These are phyloP conservation scores for Noctua janthina DNA, from an alignment of 2,888 invertebrate genomes.

Conservation along the genomic window DNA sequence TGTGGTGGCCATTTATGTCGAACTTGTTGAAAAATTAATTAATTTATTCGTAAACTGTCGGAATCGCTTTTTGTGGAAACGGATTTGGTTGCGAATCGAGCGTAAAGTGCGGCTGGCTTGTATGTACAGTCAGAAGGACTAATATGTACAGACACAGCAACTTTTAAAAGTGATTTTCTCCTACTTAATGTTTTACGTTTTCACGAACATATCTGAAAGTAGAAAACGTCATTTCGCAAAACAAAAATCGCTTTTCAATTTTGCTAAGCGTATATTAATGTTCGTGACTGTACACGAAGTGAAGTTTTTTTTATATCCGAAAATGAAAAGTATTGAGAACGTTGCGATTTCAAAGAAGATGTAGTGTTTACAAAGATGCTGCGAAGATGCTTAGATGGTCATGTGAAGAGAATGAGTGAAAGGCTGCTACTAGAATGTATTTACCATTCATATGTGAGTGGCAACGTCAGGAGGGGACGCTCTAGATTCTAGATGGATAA, in stretches of 20 bases:
- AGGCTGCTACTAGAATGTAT: too few species aligned
- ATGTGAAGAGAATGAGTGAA: too few species aligned
- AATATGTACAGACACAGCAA: not conserved
- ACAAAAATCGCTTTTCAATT: not conserved
- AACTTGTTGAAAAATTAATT: constrained; percentile 26
- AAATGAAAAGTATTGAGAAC: not conserved
- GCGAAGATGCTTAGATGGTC: too few species aligned
- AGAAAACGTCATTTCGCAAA: not conserved
- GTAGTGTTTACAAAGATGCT: too few species aligned
- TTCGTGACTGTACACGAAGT: too few species aligned
- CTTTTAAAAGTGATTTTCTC: not conserved
- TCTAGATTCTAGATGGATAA: too few species aligned
- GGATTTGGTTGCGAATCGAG: not conserved
- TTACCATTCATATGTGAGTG: too few species aligned
- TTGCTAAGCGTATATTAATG: too few species aligned
- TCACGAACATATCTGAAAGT: not conserved
- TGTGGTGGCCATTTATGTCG: constrained; percentile 16
- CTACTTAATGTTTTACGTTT: not conserved
- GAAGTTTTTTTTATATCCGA: not conserved
- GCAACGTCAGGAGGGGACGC: too few species aligned
- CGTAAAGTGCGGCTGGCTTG: not conserved
- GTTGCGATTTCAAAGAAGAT: too few species aligned
- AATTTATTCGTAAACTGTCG: constrained; percentile 11
- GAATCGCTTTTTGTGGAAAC: constrained; percentile 10
- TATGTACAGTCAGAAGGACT: not conserved